Base-by-base conservation (phyloP, 2,113 vertebrate genomes). In the Brachionichthys hirsutus region DNA sequence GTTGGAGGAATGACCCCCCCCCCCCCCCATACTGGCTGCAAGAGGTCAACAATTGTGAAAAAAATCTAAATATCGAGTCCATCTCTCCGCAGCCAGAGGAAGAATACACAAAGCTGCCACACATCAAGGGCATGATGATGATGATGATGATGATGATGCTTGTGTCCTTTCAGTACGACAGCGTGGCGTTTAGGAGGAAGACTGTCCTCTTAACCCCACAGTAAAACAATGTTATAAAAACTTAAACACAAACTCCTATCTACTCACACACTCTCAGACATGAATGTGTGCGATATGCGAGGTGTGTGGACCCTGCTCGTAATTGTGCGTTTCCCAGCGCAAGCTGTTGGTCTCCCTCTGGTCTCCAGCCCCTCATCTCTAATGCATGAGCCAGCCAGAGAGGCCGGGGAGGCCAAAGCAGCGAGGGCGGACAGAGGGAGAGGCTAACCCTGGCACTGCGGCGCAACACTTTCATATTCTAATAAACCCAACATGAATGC, bases 381-480 rank as follows among this genome's bases (percentile, higher is more conserved):
- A 88, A 89, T 89, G 85, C 85, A 89, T 88, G 86, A 89, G 75
- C 79, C 85, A 85, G 78, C 65, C 78, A 36, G 77, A 78, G 75
- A 77, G 73, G 83, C 77, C 70, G 44, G 68, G 45, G 42, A 60
- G 73, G 80, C 62, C 77, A 76, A 62, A 58, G 62, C n/a, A 67
- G 78, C 36, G 69, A 66, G 80, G 70, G 85, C 77, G 81, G 82
- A 84, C 77, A 53, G 76, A 82, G 77, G 75, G 68, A 78, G 70
- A 79, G 78, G 80, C 87, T 83, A 84, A 83, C 85, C 70, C 82
- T 64, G 78, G 85, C 83, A 84, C 94, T 90, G 93, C 93, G 92
- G 94, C 88, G 91, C 94, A 93, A 95, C 94, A 97, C 95, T 97
- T 97, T 98, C 94, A 98, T 97, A 98, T 98, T 97, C 94, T 96